Base-by-base conservation (phyloP, 2,797 vertebrate species). In the Mormyrus hasselquistii region DNA sequence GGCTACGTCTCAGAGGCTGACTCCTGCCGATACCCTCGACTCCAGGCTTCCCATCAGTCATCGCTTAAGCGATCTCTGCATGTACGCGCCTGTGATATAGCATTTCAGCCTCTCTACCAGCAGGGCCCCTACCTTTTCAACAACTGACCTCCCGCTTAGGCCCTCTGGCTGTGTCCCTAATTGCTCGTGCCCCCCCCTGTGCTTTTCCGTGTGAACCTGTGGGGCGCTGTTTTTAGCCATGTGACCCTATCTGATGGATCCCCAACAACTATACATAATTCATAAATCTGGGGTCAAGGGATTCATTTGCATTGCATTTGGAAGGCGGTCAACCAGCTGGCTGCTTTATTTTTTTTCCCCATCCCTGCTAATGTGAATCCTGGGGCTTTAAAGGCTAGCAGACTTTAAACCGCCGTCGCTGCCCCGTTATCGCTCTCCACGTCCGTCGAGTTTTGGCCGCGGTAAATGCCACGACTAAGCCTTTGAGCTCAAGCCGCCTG, bases 301-400 rank as follows among this genome's bases (percentile, higher is more conserved):
- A 87, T 87, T 87, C 50, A 89, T 82, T 89, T 82, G 53, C 87
- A 82, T 89, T 83, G 86, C 87, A 88, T 89, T 88, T 89, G 52
- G 69, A 89, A 88, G 57, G n/a, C 49, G 79, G 86, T 62, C 22
- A 55, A 55, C 38, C 49, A 86, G 86, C 73, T 82, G 86, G 73
- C 69, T 84, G 8, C 50, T 52, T 57, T 7, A 2, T 83, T 53
- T 69, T 69, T 69, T 12, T 34, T 2, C 0, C 29, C 12, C 65
- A 4, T 69, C 65, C 73, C 38, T 38, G 10, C 16, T 79, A 50
- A 89, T 89, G 44, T 86, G 88, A 89, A 73, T 86, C 88, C 29
- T 29, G 88, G 34, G 44, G 59, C 73, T 89, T 86, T 65, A 69
- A 84, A 84, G 41, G 41, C 82, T 50, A 22, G 82, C 82, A 49